Percentiles rank a stretch among this genome's conserved stretches.
These are phyloP conservation scores for Corythornis madagascariensis DNA, from an alignment of 2,113 vertebrate species.

Conservation along the genomic window DNA sequence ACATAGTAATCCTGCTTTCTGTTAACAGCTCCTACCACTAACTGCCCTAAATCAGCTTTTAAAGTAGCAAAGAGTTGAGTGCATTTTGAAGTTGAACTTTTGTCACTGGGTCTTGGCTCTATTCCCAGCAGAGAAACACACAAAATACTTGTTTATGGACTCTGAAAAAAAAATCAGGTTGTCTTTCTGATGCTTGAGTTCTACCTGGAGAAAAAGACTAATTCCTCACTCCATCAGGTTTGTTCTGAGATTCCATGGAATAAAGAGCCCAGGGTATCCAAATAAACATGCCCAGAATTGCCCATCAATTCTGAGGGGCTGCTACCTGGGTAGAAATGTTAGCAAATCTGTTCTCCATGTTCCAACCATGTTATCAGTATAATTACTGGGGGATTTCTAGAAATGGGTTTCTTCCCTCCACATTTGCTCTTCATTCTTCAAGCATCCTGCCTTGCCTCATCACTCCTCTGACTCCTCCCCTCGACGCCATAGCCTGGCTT, in stretches of 20 bases:
- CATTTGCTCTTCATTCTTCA: background rate
- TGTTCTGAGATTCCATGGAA: background rate
- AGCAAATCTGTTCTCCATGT: background rate
- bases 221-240: background rate
- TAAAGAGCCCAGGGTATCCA: background rate
- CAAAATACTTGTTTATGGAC: background rate
- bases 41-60: background rate
- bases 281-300: background rate
- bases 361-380: background rate
- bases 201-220: background rate
- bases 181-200: slow-evolving; percentile 5
- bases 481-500: background rate
- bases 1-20: background rate
- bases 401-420: background rate
- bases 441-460: background rate
- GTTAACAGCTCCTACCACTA: background rate
- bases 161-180: background rate
- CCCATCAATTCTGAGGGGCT: background rate
- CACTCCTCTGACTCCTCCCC: background rate
- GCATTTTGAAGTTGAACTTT: background rate
- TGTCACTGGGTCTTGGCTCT: background rate
- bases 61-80: background rate
- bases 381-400: background rate
- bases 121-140: background rate
- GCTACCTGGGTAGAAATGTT: background rate